Percentiles rank a stretch among this genome's conserved stretches.
These are phyloP conservation scores for Brachionus koreanus DNA, from an alignment of 1,140 invertebrate species.

Conservation along the genomic window DNA sequence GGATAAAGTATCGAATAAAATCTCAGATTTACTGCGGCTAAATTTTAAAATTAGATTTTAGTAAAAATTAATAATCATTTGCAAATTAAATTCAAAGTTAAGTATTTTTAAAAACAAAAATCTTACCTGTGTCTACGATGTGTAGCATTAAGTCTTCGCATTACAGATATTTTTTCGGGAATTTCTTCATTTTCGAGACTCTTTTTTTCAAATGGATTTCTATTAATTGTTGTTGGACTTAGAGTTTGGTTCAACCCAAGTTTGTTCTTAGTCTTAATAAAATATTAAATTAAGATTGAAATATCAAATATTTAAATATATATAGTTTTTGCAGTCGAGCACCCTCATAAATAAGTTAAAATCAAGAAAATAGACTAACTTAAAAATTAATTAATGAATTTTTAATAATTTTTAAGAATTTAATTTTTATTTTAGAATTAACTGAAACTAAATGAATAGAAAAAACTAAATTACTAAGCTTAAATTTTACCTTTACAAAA, in stretches of 20 bases:
- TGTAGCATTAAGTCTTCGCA: not conserved
- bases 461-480: not conserved
- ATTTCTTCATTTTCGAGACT: not conserved
- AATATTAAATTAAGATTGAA: not conserved
- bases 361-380: too few relatives aligned
- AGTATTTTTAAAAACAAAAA: too few relatives aligned
- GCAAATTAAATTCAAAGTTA: not conserved
- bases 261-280: slow-evolving; percentile 17
- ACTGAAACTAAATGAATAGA: too few relatives aligned
- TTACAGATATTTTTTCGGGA: not conserved
- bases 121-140: not conserved
- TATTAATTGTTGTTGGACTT: not conserved
- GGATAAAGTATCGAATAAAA: not conserved
- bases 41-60: not conserved
- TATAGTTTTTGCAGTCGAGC: not conserved
- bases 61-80: not conserved
- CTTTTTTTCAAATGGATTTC: not conserved
- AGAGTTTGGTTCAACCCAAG: not conserved
- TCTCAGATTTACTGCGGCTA: not conserved
- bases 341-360: too few relatives aligned
- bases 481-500: slow-evolving; percentile 30
- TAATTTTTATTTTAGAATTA: too few relatives aligned
- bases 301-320: too few relatives aligned
- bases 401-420: too few relatives aligned
- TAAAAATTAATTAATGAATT: too few relatives aligned